Conservation (phyloP, 64 coral and sea anemone genomes). For the Anthopleura sola region DNA sequence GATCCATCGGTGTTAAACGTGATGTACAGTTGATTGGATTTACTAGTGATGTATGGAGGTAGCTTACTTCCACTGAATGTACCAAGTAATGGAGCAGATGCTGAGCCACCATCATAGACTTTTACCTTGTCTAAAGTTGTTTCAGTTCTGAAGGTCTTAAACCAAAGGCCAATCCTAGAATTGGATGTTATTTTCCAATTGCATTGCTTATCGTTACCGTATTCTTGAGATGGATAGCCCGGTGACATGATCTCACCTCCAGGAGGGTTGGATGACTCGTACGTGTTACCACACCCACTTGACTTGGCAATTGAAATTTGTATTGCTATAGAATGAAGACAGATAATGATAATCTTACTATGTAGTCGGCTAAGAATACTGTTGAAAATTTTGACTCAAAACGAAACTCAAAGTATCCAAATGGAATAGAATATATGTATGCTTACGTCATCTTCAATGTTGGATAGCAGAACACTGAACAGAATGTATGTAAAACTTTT, state of each 20-base stretch:
- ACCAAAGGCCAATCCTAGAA: conserved; percentile 1
- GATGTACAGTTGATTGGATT: conserved; percentile 8
- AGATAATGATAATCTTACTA: too few relatives aligned
- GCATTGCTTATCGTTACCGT: background rate
- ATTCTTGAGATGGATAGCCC: background rate
- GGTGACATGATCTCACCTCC: conserved; percentile 9
- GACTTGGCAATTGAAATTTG: background rate
- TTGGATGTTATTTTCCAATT: conserved; percentile 28
- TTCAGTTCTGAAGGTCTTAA: conserved; percentile 17
- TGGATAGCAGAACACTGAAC: too few relatives aligned
- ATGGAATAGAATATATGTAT: too few relatives aligned
- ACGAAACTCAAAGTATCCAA: too few relatives aligned
- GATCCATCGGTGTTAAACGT: conserved; percentile 13
- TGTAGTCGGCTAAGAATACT: too few relatives aligned
- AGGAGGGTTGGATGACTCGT: background rate
- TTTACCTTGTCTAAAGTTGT: background rate
- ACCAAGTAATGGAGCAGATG: background rate
- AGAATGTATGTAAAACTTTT: too few relatives aligned
- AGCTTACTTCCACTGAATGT: background rate
- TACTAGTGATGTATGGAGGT: conserved; percentile 16
- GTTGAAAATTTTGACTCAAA: too few relatives aligned
- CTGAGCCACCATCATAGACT: conserved; percentile 24
- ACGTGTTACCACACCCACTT: background rate
- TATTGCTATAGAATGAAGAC: background rate
- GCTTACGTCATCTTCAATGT: too few relatives aligned